Base-by-base conservation (phyloP, 2,888 invertebrate species). In the Lapara coniferarum region DNA sequence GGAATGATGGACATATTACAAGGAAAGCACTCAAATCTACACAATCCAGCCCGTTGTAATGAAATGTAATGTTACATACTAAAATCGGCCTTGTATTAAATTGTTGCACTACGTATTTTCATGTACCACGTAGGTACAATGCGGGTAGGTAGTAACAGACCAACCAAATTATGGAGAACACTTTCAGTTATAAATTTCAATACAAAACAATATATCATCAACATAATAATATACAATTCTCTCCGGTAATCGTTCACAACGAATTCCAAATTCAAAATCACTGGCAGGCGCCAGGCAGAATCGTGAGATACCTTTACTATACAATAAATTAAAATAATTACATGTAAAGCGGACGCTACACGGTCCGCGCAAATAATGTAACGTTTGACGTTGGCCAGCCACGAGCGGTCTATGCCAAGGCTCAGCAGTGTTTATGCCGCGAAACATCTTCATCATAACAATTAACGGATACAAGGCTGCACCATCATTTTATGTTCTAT, bases 371-470 rank as follows among this genome's bases (percentile, higher is more conserved):
- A 58, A 63, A 63, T 49, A 63, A 63, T 63, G 63, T 63, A 49
- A 12, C 49, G 63, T 63, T 63, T 63, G 63, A 63, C 63, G 63
- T 19, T 63, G 19, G 46, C 19, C 63, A 63, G 63, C 63, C 57
- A 19, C 46, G 12, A 46, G 6, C 46, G 63, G 63, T 63, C 49
- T 46, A 63, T 63, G 63, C 63, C 63, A 63, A 63, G 63, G 63
- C 1, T 19, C 13, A 6, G 25, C 30, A 3, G 8, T 63, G 63
- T 63, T 63, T 63, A 63, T 19, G 46, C 49, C 19, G 46, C 46
- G 49, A 63, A 63, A 63, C 63, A 63, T 63, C 63, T 63, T 63
- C 63, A 63, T 63, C 49, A 63, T 63, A 63, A 63, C 63, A 63
- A 63, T 16, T 46, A 63, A 63, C 19, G 63, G 19, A 19, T 49